Evolutionary conservation across 2,797 vertebrate species (phyloP), one percentile per base, ranked within the genome.

Genomic region (Meriones psammophilus): DNA sequence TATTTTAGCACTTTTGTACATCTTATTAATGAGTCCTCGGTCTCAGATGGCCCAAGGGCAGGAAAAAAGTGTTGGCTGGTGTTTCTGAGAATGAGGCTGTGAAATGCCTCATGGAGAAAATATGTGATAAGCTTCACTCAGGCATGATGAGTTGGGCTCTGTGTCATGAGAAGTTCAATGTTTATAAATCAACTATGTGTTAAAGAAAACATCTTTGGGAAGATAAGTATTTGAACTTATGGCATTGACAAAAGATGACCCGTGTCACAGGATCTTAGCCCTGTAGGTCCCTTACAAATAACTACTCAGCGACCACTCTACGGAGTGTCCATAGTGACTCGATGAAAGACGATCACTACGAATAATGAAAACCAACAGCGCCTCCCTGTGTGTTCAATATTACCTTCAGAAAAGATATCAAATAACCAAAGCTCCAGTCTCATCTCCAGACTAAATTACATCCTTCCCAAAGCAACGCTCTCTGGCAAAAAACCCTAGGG

Each of bases 381-480:
- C 56, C 85, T 39, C 88, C 73, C 73, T 46, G 77, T 92, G 62
- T 71, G 84, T 94, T 84, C 46, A 88, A 66, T 24, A 76, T 33
- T 86, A 73, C 91, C 28, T 87, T 80, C 62, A 68, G 20, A 91
- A 96, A 77, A 60, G 3, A 85, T 58, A 88, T 89, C 92, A 54
- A 96, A 73, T 42, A 77, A 79, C 60, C 91, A 94, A 91, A 69
- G 33, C 18, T 78, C 18, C 88, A 78, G 86, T 80, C 62, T 95
- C 91, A 8, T 81, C 60, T 42, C 89, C 54, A 92, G 54, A 77
- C 80, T 79, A 79, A 93, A 91, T 54, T 66, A 30, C 36, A 87
- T n/a, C 71, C 46, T 73, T 94, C 36, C 36, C 36, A 76, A 96
- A 94, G 95, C 39, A 89, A 78, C 24, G 58, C 8, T 89, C 17